A percentile compares a stretch with the other conserved stretches of the same genome.
phyloP scores from a whole-genome alignment of 2,888 invertebrate genomes.

The Amphimallon solstitiale region DNA sequence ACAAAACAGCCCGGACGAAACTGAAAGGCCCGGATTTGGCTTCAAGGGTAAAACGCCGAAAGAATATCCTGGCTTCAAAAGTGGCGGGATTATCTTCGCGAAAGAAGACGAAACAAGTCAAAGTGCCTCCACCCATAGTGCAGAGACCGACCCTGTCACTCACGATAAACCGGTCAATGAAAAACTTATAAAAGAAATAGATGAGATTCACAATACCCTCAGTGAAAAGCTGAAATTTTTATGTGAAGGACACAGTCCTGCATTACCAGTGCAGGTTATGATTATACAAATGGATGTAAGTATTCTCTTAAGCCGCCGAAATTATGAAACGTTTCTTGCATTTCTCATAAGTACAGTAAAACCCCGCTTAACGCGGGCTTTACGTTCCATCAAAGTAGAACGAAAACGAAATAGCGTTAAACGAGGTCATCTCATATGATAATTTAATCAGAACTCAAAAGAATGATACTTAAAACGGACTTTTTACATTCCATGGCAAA shows the following conservation, averaged over 20 bases:
- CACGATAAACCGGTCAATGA: conserved; percentile 41
- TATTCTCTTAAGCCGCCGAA: too few relatives aligned
- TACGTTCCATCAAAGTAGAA: too few relatives aligned
- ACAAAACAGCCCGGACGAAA: conserved; percentile 42
- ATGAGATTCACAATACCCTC: conserved; percentile 63
- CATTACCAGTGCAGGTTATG: conserved; percentile 70
- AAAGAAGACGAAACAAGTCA: conserved; percentile 52
- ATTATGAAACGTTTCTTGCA: too few relatives aligned
- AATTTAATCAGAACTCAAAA: too few relatives aligned
- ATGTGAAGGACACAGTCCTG: conserved; percentile 66
- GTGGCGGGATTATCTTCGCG: conserved; percentile 59
- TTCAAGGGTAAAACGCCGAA: conserved; percentile 52
- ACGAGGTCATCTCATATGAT: too few relatives aligned
- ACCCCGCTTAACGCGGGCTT: too few relatives aligned
- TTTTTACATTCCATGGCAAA: too few relatives aligned
- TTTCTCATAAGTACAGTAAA: too few relatives aligned
- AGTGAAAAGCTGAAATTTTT: conserved; percentile 70
- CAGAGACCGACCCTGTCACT: conserved; percentile 7
- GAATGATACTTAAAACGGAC: too few relatives aligned
- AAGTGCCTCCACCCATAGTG: background rate
- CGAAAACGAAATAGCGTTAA: too few relatives aligned
- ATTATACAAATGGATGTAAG: conserved; percentile 70
- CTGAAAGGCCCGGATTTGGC: conserved; percentile 58
- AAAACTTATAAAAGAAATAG: conserved; percentile 54
- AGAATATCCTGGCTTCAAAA: conserved; percentile 57